Conservation (phyloP, 2,888 invertebrate genomes). For the Xylota sylvarum region DNA sequence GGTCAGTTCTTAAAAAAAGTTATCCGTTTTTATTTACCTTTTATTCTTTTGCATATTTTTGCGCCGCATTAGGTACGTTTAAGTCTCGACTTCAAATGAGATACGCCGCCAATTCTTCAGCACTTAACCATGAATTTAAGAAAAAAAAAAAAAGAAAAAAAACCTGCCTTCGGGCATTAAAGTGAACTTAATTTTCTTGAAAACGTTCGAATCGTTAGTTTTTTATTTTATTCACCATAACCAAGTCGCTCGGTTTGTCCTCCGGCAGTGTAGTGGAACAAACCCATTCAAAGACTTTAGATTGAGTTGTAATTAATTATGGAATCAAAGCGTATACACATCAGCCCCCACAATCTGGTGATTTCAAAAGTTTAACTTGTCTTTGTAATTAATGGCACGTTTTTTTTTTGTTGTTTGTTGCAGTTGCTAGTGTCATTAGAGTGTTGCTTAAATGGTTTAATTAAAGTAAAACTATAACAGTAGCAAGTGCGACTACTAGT, state of each 20-base stretch:
- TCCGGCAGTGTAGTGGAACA: conserved; percentile 57
- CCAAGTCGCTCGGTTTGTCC: conserved; percentile 29
- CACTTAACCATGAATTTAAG: background rate
- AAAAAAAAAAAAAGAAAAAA: no score
- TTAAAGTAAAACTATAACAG: background rate
- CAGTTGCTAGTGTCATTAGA: conserved; percentile 7
- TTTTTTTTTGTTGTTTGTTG: background rate
- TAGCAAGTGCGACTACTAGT: background rate
- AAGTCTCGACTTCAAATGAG: background rate
- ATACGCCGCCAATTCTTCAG: conserved; percentile 32
- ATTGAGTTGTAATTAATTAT: conserved; percentile 67
- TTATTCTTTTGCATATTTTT: background rate
- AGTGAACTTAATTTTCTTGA: conserved; percentile 24
- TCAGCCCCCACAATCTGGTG: conserved; percentile 12
- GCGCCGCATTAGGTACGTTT: background rate
- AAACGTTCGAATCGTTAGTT: conserved; percentile 9
- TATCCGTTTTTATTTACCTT: background rate
- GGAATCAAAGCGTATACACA: conserved; percentile 49
- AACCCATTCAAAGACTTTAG: conserved; percentile 36
- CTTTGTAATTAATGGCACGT: conserved; percentile 38
- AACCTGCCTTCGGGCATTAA: background rate
- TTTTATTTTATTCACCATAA: conserved; percentile 2
- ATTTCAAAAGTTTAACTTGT: conserved; percentile 28
- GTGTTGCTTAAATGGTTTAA: conserved; percentile 29
- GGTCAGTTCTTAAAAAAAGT: background rate